phyloP scores from a whole-genome alignment of 1,140 invertebrate genomes.

The Tetragnatha versicolor region DNA sequence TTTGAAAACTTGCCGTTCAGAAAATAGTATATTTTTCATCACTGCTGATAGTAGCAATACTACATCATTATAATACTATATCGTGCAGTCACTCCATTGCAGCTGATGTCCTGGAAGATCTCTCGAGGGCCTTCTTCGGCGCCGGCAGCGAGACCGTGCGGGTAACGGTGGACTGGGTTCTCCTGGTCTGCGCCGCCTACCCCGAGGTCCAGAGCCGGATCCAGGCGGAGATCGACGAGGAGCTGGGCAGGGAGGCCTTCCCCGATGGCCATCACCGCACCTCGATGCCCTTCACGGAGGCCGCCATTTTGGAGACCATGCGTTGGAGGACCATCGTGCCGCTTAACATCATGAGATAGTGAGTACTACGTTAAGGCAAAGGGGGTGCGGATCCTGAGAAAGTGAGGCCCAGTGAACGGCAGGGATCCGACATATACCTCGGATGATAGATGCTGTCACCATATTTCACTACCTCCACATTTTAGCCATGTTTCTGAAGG shows the following conservation, averaged over 20 bases:
- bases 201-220: conserved; percentile 58
- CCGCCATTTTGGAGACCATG: conserved; percentile 56
- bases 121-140: conserved; percentile 54
- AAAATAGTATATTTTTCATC: no score
- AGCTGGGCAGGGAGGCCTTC: conserved; percentile 56
- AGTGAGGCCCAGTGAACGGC: no score
- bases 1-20: no score
- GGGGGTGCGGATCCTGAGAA: no score
- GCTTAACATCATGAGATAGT: conserved; percentile 51
- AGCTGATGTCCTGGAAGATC: conserved; percentile 49
- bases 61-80: no score
- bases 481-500: no score
- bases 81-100: no score
- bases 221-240: conserved; percentile 58
- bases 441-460: no score
- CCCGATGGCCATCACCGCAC: conserved; percentile 53
- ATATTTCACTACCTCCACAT: no score
- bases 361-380: no score
- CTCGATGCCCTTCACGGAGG: conserved; percentile 57
- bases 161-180: conserved; percentile 56
- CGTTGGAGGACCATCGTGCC: conserved; percentile 56
- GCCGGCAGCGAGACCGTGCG: conserved; percentile 60
- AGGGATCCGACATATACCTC: no score
- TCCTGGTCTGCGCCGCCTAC: conserved; percentile 55
- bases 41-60: no score